Conservation (phyloP, 2,113 vertebrate species). For the Pterocles burchelli region DNA sequence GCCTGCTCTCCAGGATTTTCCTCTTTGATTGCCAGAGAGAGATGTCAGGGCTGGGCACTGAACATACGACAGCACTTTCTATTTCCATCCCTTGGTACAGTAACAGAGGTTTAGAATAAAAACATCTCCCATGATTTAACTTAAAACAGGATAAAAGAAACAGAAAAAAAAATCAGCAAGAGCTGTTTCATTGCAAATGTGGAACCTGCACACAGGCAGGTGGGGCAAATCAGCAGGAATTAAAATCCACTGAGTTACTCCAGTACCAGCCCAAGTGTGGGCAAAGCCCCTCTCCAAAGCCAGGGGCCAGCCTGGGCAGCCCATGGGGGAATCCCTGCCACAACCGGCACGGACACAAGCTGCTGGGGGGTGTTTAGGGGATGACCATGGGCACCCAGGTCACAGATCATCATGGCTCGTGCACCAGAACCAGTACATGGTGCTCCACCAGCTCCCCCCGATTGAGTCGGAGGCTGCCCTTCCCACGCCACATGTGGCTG, state of each 20-base stretch:
- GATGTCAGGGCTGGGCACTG: not conserved
- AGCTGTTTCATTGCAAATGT: not conserved
- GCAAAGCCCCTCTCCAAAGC: not conserved
- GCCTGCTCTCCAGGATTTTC: not conserved
- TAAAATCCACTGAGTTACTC: not conserved
- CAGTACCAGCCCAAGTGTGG: not conserved
- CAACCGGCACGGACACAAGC: not conserved
- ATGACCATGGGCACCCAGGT: not conserved
- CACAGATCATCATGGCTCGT: not conserved
- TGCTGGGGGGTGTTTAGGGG: not conserved
- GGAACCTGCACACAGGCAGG: not conserved
- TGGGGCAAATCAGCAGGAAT: not conserved
- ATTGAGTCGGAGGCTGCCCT: not conserved
- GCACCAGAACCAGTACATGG: accelerated
- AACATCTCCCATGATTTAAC: not conserved
- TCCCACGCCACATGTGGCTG: not conserved
- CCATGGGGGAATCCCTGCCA: accelerated
- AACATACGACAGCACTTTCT: not conserved
- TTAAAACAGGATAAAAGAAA: not conserved
- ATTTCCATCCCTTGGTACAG: not conserved
- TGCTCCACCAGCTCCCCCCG: not conserved
- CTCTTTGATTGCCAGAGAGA: not conserved
- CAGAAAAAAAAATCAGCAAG: not conserved
- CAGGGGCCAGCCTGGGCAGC: not conserved
- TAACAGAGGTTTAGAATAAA: not conserved